Conservation (phyloP, 2,113 vertebrate species). For the Melanerpes aurifrons region DNA sequence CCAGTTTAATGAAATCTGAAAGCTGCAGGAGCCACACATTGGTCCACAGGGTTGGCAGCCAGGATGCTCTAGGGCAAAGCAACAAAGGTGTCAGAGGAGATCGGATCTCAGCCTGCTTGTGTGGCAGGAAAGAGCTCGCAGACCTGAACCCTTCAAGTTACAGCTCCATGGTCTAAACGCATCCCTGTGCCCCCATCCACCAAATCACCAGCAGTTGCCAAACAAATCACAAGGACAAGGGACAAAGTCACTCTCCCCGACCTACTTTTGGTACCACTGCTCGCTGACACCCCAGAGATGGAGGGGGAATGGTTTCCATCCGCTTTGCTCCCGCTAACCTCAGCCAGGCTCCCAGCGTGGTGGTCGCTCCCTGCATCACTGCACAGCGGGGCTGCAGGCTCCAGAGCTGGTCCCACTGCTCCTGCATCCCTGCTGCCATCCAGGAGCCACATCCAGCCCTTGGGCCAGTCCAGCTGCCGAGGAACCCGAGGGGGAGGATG, state of each 20-base stretch:
- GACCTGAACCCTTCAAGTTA: neutral
- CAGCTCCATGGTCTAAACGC: neutral
- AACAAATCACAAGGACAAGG: neutral
- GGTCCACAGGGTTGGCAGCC: neutral
- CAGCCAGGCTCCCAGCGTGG: neutral
- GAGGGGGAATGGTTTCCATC: neutral
- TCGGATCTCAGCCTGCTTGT: neutral
- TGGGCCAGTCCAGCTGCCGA: neutral
- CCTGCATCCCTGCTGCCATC: neutral
- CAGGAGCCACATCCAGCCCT: neutral
- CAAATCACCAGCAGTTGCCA: neutral
- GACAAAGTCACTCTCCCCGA: neutral
- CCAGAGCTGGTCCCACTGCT: neutral
- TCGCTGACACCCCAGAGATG: rapidly evolving
- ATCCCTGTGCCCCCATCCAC: neutral
- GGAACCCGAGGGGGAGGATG: neutral
- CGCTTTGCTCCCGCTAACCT: neutral
- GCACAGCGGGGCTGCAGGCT: rapidly evolving
- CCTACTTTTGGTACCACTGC: neutral
- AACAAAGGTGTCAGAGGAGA: conserved; percentile 19
- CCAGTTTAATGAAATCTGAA: neutral
- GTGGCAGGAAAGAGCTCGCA: neutral
- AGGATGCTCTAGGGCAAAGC: neutral
- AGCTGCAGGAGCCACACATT: rapidly evolving
- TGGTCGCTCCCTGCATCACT: neutral